Evolutionary conservation across 1,140 invertebrate genomes (phyloP).

Genomic region (Calephelis virginiensis): DNA sequence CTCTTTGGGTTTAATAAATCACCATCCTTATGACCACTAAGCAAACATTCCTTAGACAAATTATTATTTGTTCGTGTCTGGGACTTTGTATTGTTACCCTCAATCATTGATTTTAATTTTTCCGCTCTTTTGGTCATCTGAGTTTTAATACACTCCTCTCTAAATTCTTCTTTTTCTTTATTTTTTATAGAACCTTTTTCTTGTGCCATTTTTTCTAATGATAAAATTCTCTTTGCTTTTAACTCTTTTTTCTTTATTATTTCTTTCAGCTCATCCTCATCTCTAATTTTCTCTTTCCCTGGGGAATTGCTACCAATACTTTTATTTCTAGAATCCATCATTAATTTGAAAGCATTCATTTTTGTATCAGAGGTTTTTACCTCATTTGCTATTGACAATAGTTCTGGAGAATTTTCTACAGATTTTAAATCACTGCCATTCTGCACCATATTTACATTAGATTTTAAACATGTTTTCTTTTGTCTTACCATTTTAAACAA

Average conservation of each 20-base stretch:
- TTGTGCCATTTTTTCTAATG: constrained; percentile 80
- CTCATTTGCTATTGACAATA: neutral
- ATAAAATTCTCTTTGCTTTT: constrained; percentile 73
- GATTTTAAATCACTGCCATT: neutral
- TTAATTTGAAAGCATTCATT: constrained; percentile 80
- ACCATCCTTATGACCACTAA: neutral
- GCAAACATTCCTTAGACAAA: neutral
- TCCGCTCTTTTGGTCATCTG: constrained; percentile 79
- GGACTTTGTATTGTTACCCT: constrained; percentile 32
- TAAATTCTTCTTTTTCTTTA: constrained; percentile 75
- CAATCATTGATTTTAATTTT: constrained; percentile 75
- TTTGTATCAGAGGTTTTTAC: constrained; percentile 36
- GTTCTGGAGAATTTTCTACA: neutral
- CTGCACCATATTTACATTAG: neutral
- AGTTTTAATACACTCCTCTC: constrained; percentile 75
- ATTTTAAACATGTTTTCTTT: constrained; percentile 30
- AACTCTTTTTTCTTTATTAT: constrained; percentile 53
- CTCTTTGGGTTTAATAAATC: neutral
- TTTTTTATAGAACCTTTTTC: constrained; percentile 79
- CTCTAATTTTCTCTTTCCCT: constrained; percentile 69
- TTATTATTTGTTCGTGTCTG: constrained; percentile 22
- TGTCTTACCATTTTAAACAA: constrained; percentile 59
- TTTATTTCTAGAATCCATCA: constrained; percentile 82
- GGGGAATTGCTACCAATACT: constrained; percentile 81
- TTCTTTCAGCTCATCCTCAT: constrained; percentile 38